phyloP scores from a whole-genome alignment of 2,113 vertebrate genomes.

The Pollachius pollachius region DNA sequence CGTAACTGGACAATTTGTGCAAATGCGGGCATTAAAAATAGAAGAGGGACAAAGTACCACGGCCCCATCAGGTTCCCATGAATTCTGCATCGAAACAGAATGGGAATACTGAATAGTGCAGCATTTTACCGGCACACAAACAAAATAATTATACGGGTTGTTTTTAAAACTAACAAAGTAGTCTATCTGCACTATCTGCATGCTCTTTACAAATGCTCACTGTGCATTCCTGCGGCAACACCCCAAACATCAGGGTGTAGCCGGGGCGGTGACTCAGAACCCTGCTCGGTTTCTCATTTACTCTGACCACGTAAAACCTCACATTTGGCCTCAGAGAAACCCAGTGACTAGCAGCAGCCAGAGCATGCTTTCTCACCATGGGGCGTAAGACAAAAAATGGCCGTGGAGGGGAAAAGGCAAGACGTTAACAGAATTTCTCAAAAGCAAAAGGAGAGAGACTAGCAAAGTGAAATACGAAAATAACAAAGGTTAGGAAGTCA shows the following conservation, averaged over 20 bases:
- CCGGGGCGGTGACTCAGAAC: no score
- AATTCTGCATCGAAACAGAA: no score
- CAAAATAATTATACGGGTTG: no score
- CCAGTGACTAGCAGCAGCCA: not conserved
- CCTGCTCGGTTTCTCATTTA: not conserved
- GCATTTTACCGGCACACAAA: no score
- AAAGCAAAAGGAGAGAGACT: not conserved
- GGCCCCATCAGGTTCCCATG: no score
- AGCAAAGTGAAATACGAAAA: no score
- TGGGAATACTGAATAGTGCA: no score
- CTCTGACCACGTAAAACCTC: not conserved
- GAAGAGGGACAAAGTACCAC: no score
- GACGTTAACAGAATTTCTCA: not conserved
- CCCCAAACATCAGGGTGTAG: not conserved
- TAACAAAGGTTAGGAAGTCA: no score
- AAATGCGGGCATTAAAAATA: no score
- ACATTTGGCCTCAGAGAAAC: slow-evolving; percentile 1
- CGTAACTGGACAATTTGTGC: no score
- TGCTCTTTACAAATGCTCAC: not conserved
- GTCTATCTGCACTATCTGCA: not conserved
- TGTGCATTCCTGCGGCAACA: not conserved
- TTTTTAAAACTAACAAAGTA: no score
- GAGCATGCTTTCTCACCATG: not conserved
- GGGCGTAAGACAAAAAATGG: not conserved
- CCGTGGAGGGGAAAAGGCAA: not conserved